Conservation (phyloP, 92 coral and sea anemone species). For the Phymanthus crucifer region DNA sequence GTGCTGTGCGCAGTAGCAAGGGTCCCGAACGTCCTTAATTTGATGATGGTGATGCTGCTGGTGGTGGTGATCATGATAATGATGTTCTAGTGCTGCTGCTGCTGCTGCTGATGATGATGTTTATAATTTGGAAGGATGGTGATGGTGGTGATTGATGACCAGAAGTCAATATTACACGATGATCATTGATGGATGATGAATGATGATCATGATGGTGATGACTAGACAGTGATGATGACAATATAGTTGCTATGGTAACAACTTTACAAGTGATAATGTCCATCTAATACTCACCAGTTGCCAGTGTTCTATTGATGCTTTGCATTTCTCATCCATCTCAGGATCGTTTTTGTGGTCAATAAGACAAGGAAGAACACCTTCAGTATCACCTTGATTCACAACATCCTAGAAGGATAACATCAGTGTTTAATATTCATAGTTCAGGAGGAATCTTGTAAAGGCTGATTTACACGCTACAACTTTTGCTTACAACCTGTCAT, state of each 20-base stretch:
- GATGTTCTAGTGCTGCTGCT: not conserved
- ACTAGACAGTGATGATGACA: not conserved
- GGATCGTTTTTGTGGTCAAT: slow-evolving; percentile 80
- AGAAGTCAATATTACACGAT: too few species aligned
- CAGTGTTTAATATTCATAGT: not conserved
- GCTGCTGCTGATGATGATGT: not conserved
- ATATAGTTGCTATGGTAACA: too few species aligned
- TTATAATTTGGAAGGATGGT: not conserved
- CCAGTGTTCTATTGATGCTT: slow-evolving; percentile 88
- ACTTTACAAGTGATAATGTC: not conserved
- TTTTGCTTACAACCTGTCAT: too few species aligned
- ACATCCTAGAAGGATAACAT: slow-evolving; percentile 54
- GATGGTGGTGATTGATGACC: not conserved
- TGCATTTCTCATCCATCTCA: slow-evolving; percentile 87
- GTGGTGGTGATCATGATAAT: not conserved
- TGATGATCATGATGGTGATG: not conserved
- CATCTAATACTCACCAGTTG: slow-evolving; percentile 70
- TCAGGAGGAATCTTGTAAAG: too few species aligned
- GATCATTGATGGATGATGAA: too few species aligned
- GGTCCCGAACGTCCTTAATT: not conserved
- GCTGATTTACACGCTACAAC: too few species aligned
- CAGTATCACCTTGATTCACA: slow-evolving; percentile 68
- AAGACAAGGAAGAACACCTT: slow-evolving; percentile 88
- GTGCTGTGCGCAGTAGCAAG: too few species aligned
- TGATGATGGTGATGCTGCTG: not conserved